phyloP scores from a whole-genome alignment of 2,113 vertebrate genomes.

The Ptyas mucosa region DNA sequence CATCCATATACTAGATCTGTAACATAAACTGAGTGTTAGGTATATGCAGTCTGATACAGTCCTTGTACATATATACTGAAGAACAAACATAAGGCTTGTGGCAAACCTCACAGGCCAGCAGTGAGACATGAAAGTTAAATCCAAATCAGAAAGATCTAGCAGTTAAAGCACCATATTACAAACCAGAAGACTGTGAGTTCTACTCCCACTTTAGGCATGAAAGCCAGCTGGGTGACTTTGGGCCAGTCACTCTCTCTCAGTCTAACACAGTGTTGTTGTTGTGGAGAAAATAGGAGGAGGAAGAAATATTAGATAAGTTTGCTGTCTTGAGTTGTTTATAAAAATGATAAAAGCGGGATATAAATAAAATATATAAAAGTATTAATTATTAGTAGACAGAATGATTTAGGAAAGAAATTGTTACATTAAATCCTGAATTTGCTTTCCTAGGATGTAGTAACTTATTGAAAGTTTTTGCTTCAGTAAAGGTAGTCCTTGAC shows the following conservation, averaged over 20 bases:
- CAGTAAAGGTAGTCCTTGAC: not conserved
- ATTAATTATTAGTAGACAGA: not conserved
- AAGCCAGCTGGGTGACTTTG: not conserved
- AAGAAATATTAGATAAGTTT: not conserved
- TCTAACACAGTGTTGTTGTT: not conserved
- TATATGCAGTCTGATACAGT: not conserved
- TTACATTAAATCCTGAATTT: not conserved
- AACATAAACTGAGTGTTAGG: not conserved
- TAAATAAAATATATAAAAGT: not conserved
- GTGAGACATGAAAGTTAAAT: not conserved
- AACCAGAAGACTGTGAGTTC: not conserved
- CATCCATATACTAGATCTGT: not conserved
- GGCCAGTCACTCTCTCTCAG: not conserved
- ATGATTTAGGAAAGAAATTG: not conserved
- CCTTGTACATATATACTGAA: not conserved
- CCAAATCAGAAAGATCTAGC: not conserved
- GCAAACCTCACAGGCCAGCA: not conserved
- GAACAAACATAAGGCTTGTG: not conserved
- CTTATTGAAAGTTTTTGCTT: not conserved
- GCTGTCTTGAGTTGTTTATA: not conserved
- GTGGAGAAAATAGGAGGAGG: not conserved
- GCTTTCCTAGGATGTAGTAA: not conserved
- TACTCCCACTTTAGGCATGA: not conserved
- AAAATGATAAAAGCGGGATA: not conserved
- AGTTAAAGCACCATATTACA: not conserved